Conservation (phyloP, 2,113 vertebrate genomes). For the Arothron firmamentum region DNA sequence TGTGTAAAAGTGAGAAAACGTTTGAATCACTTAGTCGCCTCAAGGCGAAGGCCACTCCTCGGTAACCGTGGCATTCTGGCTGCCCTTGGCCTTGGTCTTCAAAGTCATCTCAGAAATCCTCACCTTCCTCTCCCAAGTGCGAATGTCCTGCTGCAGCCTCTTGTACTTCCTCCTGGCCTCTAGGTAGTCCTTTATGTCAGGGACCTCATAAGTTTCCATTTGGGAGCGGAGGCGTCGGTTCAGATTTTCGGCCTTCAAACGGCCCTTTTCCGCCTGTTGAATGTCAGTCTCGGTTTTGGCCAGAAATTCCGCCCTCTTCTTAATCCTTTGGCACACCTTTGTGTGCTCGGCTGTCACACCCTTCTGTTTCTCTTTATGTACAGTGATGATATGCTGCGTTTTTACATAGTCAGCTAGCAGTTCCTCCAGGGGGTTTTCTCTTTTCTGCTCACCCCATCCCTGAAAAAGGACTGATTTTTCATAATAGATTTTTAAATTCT, state of each 20-base stretch:
- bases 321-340: constrained; percentile 42
- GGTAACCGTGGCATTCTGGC: background rate
- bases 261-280: constrained; percentile 25
- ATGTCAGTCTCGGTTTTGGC: constrained; percentile 29
- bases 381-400: constrained; percentile 30
- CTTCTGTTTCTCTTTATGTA: constrained; percentile 51
- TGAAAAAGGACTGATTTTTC: constrained; percentile 25
- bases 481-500: constrained; percentile 17
- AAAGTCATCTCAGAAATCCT: constrained; percentile 48
- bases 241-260: constrained; percentile 25
- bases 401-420: constrained; percentile 26
- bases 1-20: no score
- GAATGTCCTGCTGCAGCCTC: constrained; percentile 45
- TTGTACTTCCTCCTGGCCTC: constrained; percentile 45
- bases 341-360: constrained; percentile 6
- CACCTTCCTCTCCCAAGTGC: constrained; percentile 49
- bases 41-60: constrained; percentile 2
- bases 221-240: constrained; percentile 39
- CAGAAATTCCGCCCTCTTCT: constrained; percentile 32
- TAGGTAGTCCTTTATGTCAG: constrained; percentile 37
- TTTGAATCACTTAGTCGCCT: no score
- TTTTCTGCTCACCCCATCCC: constrained; percentile 17
- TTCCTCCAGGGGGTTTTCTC: constrained; percentile 21
- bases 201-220: constrained; percentile 40
- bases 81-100: constrained; percentile 15